Evolutionary conservation across 2,888 invertebrate genomes (phyloP).

Genomic region (Pheosia tremula): DNA sequence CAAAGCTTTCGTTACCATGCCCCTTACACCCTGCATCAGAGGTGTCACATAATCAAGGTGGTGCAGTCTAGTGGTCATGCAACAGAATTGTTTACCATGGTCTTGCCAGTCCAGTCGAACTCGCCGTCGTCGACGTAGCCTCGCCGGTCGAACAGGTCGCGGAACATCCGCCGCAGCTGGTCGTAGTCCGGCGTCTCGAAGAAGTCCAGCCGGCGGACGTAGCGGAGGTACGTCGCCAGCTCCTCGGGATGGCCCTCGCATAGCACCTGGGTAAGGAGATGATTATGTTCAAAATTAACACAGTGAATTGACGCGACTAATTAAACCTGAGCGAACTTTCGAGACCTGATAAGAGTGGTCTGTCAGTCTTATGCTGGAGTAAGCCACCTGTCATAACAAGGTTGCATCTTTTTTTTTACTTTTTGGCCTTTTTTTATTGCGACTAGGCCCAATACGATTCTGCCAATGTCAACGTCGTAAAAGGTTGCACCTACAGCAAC

Average conservation of each 20-base stretch:
- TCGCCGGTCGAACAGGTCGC: constrained; percentile 94
- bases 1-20: too few species aligned
- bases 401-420: too few species aligned
- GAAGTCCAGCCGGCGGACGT: constrained; percentile 98
- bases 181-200: constrained; percentile 99
- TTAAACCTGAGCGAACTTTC: too few species aligned
- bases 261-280: constrained; percentile 79
- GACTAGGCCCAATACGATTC: too few species aligned
- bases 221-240: constrained; percentile 98
- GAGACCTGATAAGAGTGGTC: too few species aligned
- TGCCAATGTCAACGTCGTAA: too few species aligned
- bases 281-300: too few species aligned
- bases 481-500: too few species aligned
- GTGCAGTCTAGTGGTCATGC: constrained; percentile 25
- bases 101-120: constrained; percentile 98
- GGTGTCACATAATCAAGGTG: neutral
- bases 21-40: neutral
- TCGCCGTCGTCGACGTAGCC: constrained; percentile 95
- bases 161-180: constrained; percentile 97
- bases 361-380: too few species aligned
- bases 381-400: too few species aligned
- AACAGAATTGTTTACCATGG: constrained; percentile 82
- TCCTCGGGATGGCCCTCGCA: constrained; percentile 97
- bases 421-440: too few species aligned
- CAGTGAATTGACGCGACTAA: too few species aligned